Conservation (phyloP, 2,113 vertebrate genomes). For the Crotalus tigris region DNA sequence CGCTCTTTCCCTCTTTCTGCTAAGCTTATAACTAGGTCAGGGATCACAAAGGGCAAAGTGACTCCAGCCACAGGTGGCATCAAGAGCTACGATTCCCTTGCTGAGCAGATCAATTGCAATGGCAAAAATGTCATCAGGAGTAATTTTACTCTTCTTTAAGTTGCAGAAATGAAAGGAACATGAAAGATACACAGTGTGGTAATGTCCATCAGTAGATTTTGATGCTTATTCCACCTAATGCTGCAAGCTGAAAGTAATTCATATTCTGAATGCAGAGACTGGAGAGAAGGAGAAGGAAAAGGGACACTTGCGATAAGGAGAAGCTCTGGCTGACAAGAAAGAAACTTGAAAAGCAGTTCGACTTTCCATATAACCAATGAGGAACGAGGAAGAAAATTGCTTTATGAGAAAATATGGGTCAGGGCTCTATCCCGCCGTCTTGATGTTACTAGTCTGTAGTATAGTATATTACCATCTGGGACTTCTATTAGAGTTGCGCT, state of each 20-base stretch:
- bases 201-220: conserved; percentile 33
- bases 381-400: conserved; percentile 71
- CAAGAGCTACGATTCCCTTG: neutral
- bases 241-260: conserved; percentile 43
- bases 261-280: conserved; percentile 35
- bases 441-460: conserved; percentile 62
- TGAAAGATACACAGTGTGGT: neutral
- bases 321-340: conserved; percentile 43
- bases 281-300: conserved; percentile 1
- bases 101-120: conserved; percentile 1
- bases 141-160: conserved; percentile 17
- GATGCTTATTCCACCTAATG: conserved; percentile 23
- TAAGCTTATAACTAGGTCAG: neutral
- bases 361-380: conserved; percentile 65
- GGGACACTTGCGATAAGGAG: conserved; percentile 30
- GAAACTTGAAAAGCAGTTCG: conserved; percentile 56
- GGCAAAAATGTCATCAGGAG: neutral
- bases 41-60: neutral
- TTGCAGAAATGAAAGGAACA: neutral
- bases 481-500: conserved; percentile 66
- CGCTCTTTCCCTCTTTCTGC: neutral
- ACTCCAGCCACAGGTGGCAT: neutral
- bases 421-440: conserved; percentile 61
- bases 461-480: conserved; percentile 65
- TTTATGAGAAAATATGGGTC: conserved; percentile 72